Evolutionary conservation across 1,140 invertebrate species (phyloP).

Genomic region (Hylaeus anthracinus): DNA sequence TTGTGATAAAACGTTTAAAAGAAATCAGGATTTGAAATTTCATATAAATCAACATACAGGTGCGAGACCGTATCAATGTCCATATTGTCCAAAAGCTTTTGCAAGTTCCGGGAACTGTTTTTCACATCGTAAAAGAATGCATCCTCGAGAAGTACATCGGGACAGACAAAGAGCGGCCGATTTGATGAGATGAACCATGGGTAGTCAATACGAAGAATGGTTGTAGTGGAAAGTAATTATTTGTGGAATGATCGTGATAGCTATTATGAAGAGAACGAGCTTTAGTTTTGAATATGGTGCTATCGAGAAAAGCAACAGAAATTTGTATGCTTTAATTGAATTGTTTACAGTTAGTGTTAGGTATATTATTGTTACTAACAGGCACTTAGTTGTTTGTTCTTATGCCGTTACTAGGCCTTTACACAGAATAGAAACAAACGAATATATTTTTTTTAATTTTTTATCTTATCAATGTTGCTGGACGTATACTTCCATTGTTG

Average conservation of each 20-base stretch:
- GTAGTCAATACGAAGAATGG: slow-evolving; percentile 70
- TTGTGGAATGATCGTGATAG: slow-evolving; percentile 32
- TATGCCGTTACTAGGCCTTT: slow-evolving; percentile 35
- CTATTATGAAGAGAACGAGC: slow-evolving; percentile 37
- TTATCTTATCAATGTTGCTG: slow-evolving; percentile 35
- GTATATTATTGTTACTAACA: slow-evolving; percentile 49
- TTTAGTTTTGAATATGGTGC: slow-evolving; percentile 57
- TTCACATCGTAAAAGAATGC: slow-evolving; percentile 88
- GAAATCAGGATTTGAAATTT: slow-evolving; percentile 89
- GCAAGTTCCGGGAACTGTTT: slow-evolving; percentile 90
- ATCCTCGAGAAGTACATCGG: slow-evolving; percentile 82
- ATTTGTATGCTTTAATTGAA: slow-evolving; percentile 56
- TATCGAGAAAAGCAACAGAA: slow-evolving; percentile 36
- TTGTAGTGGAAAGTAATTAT: slow-evolving; percentile 54
- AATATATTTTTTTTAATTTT: slow-evolving; percentile 50
- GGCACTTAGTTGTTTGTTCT: slow-evolving; percentile 57
- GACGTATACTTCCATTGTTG: slow-evolving; percentile 54
- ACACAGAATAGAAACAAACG: slow-evolving; percentile 28
- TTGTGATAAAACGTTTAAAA: slow-evolving; percentile 88
- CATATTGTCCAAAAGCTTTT: slow-evolving; percentile 90
- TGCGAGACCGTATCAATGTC: slow-evolving; percentile 90
- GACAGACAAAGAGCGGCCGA: slow-evolving; percentile 80
- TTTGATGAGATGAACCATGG: slow-evolving; percentile 79
- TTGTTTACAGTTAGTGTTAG: slow-evolving; percentile 55
- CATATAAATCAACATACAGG: slow-evolving; percentile 91